phyloP scores from a whole-genome alignment of 2,888 invertebrate genomes.

The Hoplodrina ambigua region DNA sequence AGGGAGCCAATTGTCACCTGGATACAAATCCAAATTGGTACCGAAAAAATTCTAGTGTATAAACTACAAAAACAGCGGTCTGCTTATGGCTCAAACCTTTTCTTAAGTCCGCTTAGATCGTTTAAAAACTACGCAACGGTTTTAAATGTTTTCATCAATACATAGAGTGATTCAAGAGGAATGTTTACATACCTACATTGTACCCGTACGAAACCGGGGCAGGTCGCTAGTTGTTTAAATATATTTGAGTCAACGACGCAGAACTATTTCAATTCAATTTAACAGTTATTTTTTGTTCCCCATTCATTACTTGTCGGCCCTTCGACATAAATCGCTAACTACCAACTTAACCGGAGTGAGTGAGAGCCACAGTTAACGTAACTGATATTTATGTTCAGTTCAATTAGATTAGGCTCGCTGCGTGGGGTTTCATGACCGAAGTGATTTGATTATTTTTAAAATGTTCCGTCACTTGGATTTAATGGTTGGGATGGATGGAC shows the following conservation, averaged over 20 bases:
- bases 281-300: neutral
- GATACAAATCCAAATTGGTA: too few species aligned
- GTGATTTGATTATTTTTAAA: constrained; percentile 32
- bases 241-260: neutral
- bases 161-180: too few species aligned
- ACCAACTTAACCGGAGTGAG: neutral
- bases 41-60: too few species aligned
- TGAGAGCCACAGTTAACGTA: constrained; percentile 36
- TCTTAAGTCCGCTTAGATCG: too few species aligned
- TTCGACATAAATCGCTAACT: constrained; percentile 17
- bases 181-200: too few species aligned
- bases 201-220: too few species aligned
- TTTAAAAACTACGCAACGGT: too few species aligned
- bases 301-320: constrained; percentile 27
- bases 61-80: too few species aligned
- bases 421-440: neutral
- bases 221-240: too few species aligned
- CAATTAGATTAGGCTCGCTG: constrained; percentile 53
- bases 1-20: too few species aligned
- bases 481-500: neutral
- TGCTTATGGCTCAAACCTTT: too few species aligned
- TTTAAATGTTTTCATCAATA: too few species aligned
- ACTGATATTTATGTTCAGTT: constrained; percentile 62
- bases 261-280: constrained; percentile 10
- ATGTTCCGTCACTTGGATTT: constrained; percentile 12